phyloP scores from a whole-genome alignment of 2,113 vertebrate species.

The Rhinopomastus cyanomelas region DNA sequence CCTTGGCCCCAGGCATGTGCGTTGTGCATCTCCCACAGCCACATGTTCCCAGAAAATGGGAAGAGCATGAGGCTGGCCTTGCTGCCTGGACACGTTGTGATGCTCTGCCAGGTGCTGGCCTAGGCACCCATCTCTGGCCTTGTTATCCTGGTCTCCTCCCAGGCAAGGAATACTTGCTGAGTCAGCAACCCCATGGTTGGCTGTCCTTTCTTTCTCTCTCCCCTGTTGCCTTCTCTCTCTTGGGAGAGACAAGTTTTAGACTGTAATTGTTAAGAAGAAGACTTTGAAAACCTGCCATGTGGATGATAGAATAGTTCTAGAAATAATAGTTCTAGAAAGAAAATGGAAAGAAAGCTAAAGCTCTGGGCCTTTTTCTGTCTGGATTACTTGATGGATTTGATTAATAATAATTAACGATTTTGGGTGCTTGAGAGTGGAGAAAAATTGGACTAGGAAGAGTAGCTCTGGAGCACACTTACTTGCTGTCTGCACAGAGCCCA shows the following conservation, averaged over 20 bases:
- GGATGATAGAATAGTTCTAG: not conserved
- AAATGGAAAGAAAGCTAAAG: not conserved
- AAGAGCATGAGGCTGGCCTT: not conserved
- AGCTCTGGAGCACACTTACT: not conserved
- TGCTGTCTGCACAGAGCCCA: not conserved
- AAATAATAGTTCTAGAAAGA: not conserved
- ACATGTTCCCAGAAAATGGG: not conserved
- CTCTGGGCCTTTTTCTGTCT: not conserved
- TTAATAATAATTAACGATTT: not conserved
- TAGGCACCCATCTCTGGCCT: not conserved
- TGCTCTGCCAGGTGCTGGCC: not conserved
- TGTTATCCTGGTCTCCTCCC: not conserved
- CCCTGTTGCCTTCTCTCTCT: not conserved
- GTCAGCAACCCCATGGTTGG: not conserved
- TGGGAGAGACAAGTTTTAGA: not conserved
- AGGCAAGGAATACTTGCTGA: not conserved
- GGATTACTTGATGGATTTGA: not conserved
- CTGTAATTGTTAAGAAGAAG: not conserved
- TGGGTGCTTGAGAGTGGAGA: not conserved
- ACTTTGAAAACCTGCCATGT: not conserved
- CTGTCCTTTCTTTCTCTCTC: not conserved
- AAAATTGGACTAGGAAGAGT: not conserved
- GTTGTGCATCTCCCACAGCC: not conserved
- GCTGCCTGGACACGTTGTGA: accelerated
- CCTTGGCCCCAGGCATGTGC: accelerated